Evolutionary conservation across 1,140 invertebrate genomes (phyloP).

Genomic region (Aphelenchoides fujianensis): DNA sequence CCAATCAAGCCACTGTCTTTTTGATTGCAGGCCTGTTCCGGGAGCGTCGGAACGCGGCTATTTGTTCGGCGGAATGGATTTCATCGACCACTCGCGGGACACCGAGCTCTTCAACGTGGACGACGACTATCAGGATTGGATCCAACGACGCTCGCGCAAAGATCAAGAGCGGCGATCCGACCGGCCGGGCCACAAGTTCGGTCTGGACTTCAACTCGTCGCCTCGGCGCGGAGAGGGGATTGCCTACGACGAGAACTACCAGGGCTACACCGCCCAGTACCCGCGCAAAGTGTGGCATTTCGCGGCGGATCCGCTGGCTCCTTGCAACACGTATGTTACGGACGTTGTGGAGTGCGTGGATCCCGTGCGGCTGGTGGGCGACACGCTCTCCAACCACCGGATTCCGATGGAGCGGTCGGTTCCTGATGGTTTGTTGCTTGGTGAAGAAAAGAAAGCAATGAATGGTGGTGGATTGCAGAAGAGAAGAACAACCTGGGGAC

Average conservation of each 20-base stretch:
- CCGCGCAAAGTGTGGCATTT: conserved; percentile 38
- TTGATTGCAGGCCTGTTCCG: conserved; percentile 41
- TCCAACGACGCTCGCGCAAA: conserved; percentile 13
- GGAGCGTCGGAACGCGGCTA: conserved; percentile 52
- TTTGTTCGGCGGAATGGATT: conserved; percentile 59
- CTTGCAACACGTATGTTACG: conserved; percentile 41
- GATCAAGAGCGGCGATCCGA: conserved; percentile 20
- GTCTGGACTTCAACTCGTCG: conserved; percentile 38
- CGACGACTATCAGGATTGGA: neutral
- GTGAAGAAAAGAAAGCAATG: neutral
- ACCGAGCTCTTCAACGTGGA: conserved; percentile 23
- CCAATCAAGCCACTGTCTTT: conserved; percentile 15
- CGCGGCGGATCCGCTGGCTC: conserved; percentile 52
- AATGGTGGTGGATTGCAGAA: neutral
- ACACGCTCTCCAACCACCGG: conserved; percentile 60
- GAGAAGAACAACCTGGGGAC: conserved; percentile 50
- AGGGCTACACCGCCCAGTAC: conserved; percentile 24
- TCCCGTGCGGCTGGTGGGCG: conserved; percentile 51
- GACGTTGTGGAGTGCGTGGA: conserved; percentile 26
- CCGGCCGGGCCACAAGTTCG: conserved; percentile 35
- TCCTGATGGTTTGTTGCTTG: no score
- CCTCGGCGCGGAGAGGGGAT: neutral
- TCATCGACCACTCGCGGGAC: conserved; percentile 35
- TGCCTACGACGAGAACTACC: conserved; percentile 31
- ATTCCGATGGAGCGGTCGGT: conserved; percentile 26